These are phyloP conservation scores for Meloidogyne chitwoodi DNA, from an alignment of 1,140 invertebrate species.

Conservation along the genomic window DNA sequence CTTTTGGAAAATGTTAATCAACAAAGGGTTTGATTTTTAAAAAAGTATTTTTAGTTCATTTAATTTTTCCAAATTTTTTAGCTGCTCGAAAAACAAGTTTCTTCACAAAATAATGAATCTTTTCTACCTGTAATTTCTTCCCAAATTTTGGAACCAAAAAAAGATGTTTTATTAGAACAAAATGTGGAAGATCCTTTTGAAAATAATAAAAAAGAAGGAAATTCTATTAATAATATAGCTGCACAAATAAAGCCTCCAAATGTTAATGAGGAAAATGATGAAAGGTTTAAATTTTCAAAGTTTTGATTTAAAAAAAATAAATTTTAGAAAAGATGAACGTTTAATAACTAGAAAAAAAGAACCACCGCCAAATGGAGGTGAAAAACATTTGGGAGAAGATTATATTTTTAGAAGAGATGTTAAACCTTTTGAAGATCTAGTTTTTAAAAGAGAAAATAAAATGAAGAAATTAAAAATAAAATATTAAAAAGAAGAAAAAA, in stretches of 20 bases:
- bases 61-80: no score
- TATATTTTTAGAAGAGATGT: background rate
- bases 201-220: background rate
- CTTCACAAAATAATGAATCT: background rate
- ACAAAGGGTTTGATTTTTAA: background rate
- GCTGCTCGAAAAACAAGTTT: background rate
- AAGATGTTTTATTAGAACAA: background rate
- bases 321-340: no score
- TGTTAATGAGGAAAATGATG: background rate
- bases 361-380: background rate
- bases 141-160: background rate
- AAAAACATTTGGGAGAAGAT: background rate
- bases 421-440: background rate
- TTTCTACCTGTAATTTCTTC: background rate
- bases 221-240: background rate
- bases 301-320: background rate
- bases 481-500: no score
- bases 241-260: background rate
- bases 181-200: constrained; percentile 6
- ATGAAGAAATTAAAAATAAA: background rate
- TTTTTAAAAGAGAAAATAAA: background rate
- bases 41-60: no score
- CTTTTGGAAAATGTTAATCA: background rate
- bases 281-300: no score
- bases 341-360: background rate